Evolutionary conservation across 2,113 vertebrate species (phyloP).

Genomic region (Apteryx owenii): DNA sequence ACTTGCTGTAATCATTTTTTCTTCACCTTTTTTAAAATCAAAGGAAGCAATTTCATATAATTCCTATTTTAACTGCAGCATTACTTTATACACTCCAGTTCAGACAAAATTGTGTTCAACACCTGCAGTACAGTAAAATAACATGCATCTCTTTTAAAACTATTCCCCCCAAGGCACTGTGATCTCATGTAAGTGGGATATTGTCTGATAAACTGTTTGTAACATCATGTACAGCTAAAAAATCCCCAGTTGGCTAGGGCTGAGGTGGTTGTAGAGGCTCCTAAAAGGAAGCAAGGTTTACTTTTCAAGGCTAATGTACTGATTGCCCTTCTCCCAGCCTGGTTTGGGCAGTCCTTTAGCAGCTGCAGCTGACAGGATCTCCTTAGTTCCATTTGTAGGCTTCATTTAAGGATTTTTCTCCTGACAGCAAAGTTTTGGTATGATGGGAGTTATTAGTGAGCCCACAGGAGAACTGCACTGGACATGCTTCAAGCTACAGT

Average conservation of each 20-base stretch:
- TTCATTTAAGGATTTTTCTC: slow-evolving; percentile 15
- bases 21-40: background rate
- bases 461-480: background rate
- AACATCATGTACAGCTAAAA: background rate
- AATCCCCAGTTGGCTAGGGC: background rate
- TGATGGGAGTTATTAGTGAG: background rate
- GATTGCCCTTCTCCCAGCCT: background rate
- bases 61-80: background rate
- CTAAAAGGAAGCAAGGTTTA: background rate
- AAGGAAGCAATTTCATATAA: background rate
- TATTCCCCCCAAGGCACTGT: background rate
- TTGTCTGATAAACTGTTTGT: background rate
- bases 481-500: background rate
- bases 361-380: background rate
- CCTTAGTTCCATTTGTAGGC: background rate
- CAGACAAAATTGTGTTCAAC: background rate
- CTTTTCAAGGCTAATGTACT: background rate
- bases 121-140: background rate
- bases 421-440: background rate
- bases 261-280: background rate
- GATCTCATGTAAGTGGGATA: background rate
- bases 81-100: background rate
- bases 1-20: background rate
- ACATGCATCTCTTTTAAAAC: background rate
- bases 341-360: background rate